Evolutionary conservation across 2,113 vertebrate species (phyloP).

Genomic region (Chlamydotis undulata): DNA sequence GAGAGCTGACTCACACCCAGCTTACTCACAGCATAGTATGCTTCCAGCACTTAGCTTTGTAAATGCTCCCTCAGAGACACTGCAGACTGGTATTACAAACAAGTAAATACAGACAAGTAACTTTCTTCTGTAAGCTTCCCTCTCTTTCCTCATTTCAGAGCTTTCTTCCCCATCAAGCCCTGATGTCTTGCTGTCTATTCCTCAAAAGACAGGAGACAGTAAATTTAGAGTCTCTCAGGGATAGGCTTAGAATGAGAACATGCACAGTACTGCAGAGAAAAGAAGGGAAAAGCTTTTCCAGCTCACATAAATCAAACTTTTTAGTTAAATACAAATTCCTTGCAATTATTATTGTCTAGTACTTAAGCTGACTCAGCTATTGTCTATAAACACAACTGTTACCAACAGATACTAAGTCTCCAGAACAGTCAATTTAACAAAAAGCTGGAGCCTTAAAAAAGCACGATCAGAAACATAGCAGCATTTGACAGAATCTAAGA

Average conservation of each 20-base stretch:
- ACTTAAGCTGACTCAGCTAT: neutral
- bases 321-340: neutral
- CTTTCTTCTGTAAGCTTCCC: neutral
- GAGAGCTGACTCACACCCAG: neutral
- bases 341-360: neutral
- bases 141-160: neutral
- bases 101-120: neutral
- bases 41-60: neutral
- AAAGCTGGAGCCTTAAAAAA: neutral
- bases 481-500: neutral
- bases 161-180: neutral
- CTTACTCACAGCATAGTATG: neutral
- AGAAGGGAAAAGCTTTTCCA: neutral
- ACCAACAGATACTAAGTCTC: neutral
- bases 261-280: neutral
- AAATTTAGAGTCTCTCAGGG: slow-evolving; percentile 17
- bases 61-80: neutral
- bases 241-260: neutral
- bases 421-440: neutral
- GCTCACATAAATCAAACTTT: neutral
- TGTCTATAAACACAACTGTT: neutral
- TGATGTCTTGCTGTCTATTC: neutral
- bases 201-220: neutral
- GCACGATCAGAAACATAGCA: neutral
- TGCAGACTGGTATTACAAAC: neutral